Base-by-base conservation (phyloP, 2,888 invertebrate genomes). In the Platynereis dumerilii region DNA sequence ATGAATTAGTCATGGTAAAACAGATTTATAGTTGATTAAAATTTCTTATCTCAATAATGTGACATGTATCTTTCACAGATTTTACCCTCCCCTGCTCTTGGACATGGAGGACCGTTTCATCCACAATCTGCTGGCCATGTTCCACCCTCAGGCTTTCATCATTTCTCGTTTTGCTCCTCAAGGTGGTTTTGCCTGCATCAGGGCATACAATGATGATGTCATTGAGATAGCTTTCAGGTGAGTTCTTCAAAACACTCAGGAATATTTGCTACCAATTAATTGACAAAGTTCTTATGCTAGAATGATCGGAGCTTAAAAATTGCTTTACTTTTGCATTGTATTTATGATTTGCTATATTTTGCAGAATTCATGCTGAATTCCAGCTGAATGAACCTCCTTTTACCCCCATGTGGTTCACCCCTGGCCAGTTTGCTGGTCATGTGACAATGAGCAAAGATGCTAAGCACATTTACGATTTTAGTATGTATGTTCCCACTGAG, bases 391-490 rank as follows among this genome's bases (percentile, higher is more conserved):
- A 79, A 27, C 78, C 80, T 0, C 83, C 83, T 5, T 72, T 72
- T 60, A 71, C 76, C 53, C 83, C 83, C 52, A 82, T 82, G 69
- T 83, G 83, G 83, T 83, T 80, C 71, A 82, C 81, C 2, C 83
- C 83, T 10, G 81, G 75, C 5, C 82, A 82, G 74, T 83, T 83
- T 68, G 75, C 74, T 15, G 83, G 83, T 15, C 74, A 75, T 55
- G 62, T 83, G 10, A 74, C 80, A 20, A 76, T 83, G 28, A 68
- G 75, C 5, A 68, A 71, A 65, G 77, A 82, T 70, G 68, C 71
- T 3, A 70, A 72, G 20, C 71, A 73, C 26, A 69, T 83, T 3
- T 60, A 75, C 22, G 63, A 75, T 60, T 83, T 83, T 67, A 68
- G 76, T 45, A 67, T 83, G 71, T 71, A 75, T 71, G 80, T 83